phyloP scores from a whole-genome alignment of 2,113 vertebrate genomes.

The Rynchops niger region DNA sequence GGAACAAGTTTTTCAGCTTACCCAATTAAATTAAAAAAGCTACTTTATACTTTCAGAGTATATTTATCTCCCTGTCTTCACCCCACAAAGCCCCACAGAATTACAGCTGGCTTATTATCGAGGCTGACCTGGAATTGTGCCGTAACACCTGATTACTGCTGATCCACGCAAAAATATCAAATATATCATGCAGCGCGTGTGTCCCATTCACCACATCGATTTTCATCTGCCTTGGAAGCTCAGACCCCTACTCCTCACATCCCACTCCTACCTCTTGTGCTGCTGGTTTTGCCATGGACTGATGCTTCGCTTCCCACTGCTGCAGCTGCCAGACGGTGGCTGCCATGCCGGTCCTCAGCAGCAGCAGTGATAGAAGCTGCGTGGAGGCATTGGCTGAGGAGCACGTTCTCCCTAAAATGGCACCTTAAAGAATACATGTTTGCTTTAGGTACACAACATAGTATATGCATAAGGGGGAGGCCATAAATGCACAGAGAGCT shows the following conservation, averaged over 20 bases:
- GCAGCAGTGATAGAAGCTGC: background rate
- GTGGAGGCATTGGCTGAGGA: background rate
- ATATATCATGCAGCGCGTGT: accelerated
- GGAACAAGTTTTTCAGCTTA: background rate
- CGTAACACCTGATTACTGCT: background rate
- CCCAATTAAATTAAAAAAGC: background rate
- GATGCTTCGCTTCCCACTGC: background rate
- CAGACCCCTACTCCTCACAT: background rate
- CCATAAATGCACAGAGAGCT: background rate
- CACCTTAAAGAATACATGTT: background rate
- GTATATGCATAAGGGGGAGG: too few relatives aligned
- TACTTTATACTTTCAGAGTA: background rate
- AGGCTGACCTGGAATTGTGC: background rate
- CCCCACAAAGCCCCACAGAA: background rate
- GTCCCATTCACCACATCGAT: background rate
- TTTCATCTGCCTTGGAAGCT: background rate
- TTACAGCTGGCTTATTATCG: background rate
- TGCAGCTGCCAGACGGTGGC: background rate
- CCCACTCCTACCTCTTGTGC: background rate
- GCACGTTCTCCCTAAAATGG: background rate
- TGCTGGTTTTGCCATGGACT: background rate
- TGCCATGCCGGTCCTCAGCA: background rate
- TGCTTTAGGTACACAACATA: background rate
- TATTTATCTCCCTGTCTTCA: background rate
- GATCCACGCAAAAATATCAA: background rate